Evolutionary conservation across 2,888 invertebrate genomes (phyloP).

Genomic region (Entomobrya proxima): DNA sequence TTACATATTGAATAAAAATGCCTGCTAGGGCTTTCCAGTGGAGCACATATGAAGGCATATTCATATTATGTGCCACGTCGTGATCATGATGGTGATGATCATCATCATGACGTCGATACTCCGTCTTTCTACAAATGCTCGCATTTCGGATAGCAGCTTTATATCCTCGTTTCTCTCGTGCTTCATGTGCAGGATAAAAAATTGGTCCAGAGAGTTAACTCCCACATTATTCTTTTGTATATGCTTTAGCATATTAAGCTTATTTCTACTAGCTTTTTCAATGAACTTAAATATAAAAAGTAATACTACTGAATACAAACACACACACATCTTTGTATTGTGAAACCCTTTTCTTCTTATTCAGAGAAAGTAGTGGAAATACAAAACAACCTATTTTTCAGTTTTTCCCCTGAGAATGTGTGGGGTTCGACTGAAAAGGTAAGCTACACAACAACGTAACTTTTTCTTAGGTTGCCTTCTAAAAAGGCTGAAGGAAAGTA

Average conservation of each 20-base stretch:
- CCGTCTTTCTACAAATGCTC: constrained; percentile 20
- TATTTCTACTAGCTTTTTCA: background rate
- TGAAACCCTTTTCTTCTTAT: background rate
- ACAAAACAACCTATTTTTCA: constrained; percentile 34
- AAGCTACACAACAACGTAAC: background rate
- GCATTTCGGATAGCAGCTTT: constrained; percentile 13
- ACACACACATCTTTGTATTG: background rate
- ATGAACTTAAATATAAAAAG: background rate
- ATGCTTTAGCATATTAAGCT: background rate
- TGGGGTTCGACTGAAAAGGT: background rate
- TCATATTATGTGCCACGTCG: constrained; percentile 14
- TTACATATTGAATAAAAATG: constrained; percentile 31
- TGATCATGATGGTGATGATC: constrained; percentile 18
- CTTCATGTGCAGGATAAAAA: background rate
- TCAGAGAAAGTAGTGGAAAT: constrained; percentile 26
- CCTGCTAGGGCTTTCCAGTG: background rate
- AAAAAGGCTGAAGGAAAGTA: background rate
- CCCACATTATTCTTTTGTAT: background rate
- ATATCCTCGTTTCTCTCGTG: background rate
- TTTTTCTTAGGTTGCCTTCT: background rate
- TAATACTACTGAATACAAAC: background rate
- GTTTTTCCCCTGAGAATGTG: constrained; percentile 43
- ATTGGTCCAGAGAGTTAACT: constrained; percentile 32
- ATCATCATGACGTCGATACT: constrained; percentile 35
- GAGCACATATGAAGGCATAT: constrained; percentile 2